Percentiles rank a stretch among this genome's conserved stretches.
Conservation (phyloP, 2,888 invertebrate species). For the Cistogaster globosa region DNA sequence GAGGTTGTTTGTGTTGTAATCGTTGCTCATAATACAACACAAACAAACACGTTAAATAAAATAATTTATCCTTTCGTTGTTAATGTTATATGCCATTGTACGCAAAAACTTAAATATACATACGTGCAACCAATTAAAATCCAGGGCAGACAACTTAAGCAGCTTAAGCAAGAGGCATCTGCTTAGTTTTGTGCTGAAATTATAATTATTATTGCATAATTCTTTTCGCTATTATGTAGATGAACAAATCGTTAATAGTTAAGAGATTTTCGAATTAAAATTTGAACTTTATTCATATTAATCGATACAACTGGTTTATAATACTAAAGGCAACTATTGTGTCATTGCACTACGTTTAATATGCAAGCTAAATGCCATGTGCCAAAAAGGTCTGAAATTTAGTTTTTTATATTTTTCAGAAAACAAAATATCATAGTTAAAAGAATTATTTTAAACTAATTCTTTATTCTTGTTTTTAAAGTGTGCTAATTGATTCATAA, state of each 20-base stretch:
- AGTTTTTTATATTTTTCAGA: no score
- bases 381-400: no score
- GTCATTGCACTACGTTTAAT: no score
- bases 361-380: no score
- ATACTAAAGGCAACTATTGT: no score
- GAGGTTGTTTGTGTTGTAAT: constrained; percentile 40
- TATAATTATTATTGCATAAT: neutral
- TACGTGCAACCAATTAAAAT: constrained; percentile 20
- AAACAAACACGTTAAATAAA: neutral
- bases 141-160: constrained; percentile 64
- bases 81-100: neutral
- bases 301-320: no score
- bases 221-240: neutral
- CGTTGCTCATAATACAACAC: constrained; percentile 3
- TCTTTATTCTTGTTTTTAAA: no score
- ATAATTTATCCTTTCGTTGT: constrained; percentile 7
- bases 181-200: constrained; percentile 18
- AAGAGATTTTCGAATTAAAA: no score
- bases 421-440: no score
- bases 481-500: no score
- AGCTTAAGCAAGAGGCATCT: constrained; percentile 50
- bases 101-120: neutral
- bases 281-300: no score
- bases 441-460: no score
- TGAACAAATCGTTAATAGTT: neutral